These are phyloP conservation scores for Corythornis cristatus DNA, from an alignment of 2,113 vertebrate species.

Conservation along the genomic window DNA sequence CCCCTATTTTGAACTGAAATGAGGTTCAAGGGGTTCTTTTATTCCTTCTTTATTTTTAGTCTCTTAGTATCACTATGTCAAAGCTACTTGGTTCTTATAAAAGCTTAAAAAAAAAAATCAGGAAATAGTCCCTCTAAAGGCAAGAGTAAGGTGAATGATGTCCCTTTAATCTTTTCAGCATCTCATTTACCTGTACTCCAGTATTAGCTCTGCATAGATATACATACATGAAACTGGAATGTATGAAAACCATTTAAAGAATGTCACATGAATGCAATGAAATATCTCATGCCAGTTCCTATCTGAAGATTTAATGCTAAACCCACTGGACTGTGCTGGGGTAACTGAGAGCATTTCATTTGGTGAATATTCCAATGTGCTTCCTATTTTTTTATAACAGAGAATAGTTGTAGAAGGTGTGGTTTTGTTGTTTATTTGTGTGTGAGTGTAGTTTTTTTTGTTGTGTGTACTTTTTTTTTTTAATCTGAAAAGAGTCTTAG, in stretches of 20 bases:
- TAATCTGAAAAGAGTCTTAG: background rate
- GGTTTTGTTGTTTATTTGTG: background rate
- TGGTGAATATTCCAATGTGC: background rate
- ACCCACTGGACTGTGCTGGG: background rate
- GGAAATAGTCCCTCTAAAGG: constrained; percentile 48
- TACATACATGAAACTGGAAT: constrained; percentile 42
- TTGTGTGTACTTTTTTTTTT: background rate
- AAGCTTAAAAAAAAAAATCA: background rate
- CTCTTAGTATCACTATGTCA: constrained; percentile 18
- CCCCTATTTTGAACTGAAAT: constrained; percentile 17
- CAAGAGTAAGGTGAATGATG: constrained; percentile 38
- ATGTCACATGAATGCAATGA: constrained; percentile 15
- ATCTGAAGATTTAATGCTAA: background rate
- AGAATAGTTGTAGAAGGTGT: background rate
- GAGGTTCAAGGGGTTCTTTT: constrained; percentile 7
- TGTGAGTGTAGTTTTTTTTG: background rate
- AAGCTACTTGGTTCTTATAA: background rate
- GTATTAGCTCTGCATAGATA: constrained; percentile 9
- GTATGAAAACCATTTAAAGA: constrained; percentile 31
- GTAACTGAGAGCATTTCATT: background rate
- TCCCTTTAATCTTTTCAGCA: constrained; percentile 47
- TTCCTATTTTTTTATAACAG: constrained; percentile 38
- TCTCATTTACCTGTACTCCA: background rate
- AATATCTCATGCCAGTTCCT: constrained; percentile 13
- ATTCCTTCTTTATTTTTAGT: constrained; percentile 5